Percentiles rank a stretch among this genome's conserved stretches.
phyloP scores from a whole-genome alignment of 1,140 invertebrate genomes.

The Lepidurus packardi region DNA sequence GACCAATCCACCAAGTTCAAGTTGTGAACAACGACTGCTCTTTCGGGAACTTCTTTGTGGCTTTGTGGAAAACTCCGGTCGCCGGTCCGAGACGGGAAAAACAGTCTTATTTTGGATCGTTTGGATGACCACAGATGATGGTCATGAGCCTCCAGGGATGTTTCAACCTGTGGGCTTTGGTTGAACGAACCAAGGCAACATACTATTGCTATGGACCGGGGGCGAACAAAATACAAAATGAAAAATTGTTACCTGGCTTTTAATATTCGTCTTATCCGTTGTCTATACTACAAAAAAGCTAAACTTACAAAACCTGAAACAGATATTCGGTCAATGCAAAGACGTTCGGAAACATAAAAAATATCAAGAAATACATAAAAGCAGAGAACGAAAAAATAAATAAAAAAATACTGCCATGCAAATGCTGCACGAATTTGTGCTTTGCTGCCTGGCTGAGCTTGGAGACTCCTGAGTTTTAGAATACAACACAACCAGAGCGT shows the following conservation, averaged over 20 bases:
- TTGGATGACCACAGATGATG: slow-evolving; percentile 13
- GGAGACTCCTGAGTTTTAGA: too few relatives aligned
- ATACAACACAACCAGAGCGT: too few relatives aligned
- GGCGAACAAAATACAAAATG: not conserved
- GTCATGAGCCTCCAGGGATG: not conserved
- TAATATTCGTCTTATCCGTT: not conserved
- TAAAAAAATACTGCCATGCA: too few relatives aligned
- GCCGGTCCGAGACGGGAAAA: slow-evolving; percentile 1
- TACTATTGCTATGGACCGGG: not conserved
- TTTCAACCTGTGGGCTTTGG: slow-evolving; percentile 13
- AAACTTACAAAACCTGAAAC: too few relatives aligned
- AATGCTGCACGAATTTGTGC: too few relatives aligned
- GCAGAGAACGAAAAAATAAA: too few relatives aligned
- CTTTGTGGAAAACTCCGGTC: not conserved
- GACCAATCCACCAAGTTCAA: slow-evolving; percentile 14
- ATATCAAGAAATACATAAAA: too few relatives aligned
- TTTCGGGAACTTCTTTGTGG: not conserved
- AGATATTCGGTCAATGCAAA: too few relatives aligned
- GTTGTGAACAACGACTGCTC: not conserved
- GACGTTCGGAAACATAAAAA: too few relatives aligned
- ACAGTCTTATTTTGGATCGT: not conserved
- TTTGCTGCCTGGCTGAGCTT: too few relatives aligned
- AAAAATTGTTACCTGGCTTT: not conserved
- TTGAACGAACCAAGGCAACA: slow-evolving; percentile 9
- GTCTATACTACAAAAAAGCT: too few relatives aligned